Conservation (phyloP, 2,113 vertebrate species). For the Callithrix jacchus region DNA sequence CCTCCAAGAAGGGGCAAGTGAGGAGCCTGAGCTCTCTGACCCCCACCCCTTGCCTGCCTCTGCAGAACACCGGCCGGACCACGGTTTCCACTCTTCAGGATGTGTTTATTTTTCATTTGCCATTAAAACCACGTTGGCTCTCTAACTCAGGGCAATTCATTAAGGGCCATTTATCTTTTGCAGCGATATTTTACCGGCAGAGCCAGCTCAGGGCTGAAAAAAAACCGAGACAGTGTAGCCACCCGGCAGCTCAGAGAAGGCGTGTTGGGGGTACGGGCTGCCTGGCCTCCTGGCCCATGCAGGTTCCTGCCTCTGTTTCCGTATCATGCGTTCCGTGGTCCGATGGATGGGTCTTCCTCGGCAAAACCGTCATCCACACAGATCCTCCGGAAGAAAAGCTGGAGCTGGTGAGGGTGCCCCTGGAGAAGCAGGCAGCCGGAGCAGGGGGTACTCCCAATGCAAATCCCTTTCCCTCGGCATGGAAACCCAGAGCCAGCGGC, state of each 20-base stretch:
- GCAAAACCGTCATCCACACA: neutral
- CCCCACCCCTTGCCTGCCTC: neutral
- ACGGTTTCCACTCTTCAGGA: neutral
- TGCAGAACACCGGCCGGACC: neutral
- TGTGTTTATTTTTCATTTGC: conserved; percentile 40
- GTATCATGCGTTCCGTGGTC: accelerated
- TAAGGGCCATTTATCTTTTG: conserved; percentile 26
- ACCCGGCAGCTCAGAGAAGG: accelerated
- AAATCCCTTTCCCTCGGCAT: neutral
- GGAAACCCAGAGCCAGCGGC: neutral
- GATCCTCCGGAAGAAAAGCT: neutral
- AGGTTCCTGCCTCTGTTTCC: neutral
- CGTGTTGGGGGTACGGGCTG: accelerated
- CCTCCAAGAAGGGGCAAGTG: neutral
- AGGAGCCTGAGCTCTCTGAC: neutral
- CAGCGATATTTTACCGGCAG: neutral
- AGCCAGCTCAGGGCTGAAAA: neutral
- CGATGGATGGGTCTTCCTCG: neutral
- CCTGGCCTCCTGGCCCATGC: accelerated
- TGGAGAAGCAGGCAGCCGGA: conserved; percentile 17
- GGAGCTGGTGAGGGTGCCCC: accelerated
- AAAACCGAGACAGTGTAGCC: neutral
- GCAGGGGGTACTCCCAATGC: neutral
- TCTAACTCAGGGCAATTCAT: conserved; percentile 48
- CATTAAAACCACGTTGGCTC: neutral